phyloP scores from a whole-genome alignment of 2,888 invertebrate species.

The Cataglyphis albicans region DNA sequence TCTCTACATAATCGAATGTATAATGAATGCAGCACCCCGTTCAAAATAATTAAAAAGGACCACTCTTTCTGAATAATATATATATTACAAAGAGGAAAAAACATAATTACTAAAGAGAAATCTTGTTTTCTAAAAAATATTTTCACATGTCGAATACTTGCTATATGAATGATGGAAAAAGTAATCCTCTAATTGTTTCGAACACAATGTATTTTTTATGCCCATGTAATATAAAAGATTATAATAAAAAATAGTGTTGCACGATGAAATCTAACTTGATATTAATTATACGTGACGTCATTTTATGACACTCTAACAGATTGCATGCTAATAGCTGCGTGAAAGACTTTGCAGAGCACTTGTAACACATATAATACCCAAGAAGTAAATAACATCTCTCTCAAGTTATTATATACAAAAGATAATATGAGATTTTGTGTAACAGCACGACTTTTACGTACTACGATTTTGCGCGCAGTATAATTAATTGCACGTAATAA shows the following conservation, averaged over 20 bases:
- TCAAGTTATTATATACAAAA: slow-evolving; percentile 8
- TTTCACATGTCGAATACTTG: not conserved
- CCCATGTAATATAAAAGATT: not conserved
- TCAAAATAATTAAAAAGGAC: slow-evolving; percentile 12
- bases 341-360: slow-evolving; percentile 1
- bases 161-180: not conserved
- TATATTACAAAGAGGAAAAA: not conserved
- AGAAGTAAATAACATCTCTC: slow-evolving; percentile 13
- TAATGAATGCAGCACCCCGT: not conserved
- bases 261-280: not conserved
- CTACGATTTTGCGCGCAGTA: not conserved
- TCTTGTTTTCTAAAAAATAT: not conserved
- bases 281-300: not conserved
- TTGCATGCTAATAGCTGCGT: not conserved
- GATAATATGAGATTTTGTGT: slow-evolving; percentile 6
- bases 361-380: slow-evolving; percentile 1
- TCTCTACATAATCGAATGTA: not conserved
- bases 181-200: not conserved
- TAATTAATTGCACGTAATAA: slow-evolving; percentile 20
- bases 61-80: not conserved
- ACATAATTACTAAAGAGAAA: not conserved
- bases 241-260: not conserved
- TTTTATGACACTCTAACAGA: slow-evolving; percentile 32
- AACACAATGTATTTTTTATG: not conserved
- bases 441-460: not conserved